phyloP scores from a whole-genome alignment of 2,888 invertebrate genomes.

The Monochamus alternatus region DNA sequence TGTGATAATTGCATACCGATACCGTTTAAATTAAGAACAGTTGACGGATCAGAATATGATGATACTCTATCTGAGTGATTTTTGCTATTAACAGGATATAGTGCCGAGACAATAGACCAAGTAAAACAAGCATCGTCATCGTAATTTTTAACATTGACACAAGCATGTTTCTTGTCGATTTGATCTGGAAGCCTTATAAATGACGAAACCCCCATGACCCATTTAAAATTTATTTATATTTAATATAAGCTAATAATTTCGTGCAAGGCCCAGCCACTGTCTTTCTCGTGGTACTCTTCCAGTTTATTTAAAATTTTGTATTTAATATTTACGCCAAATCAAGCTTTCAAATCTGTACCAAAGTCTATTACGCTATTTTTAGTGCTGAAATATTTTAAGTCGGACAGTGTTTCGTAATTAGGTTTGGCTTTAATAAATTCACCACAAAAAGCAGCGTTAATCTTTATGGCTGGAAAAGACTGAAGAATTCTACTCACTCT shows the following conservation, averaged over 20 bases:
- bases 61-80: not conserved
- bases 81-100: no score
- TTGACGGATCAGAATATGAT: not conserved
- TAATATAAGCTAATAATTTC: constrained; percentile 10
- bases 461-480: no score
- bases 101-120: not conserved
- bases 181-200: constrained; percentile 50
- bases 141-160: constrained; percentile 1
- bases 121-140: not conserved
- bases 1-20: not conserved
- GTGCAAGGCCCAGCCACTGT: not conserved
- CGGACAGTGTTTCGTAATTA: not conserved
- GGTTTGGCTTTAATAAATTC: not conserved
- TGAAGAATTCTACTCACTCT: no score
- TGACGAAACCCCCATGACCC: constrained; percentile 46
- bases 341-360: not conserved
- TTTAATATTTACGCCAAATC: not conserved
- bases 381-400: not conserved
- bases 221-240: constrained; percentile 6
- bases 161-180: constrained; percentile 45
- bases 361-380: not conserved
- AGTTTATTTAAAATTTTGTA: not conserved
- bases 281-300: not conserved
- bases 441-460: not conserved
- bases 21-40: not conserved